Base-by-base conservation (phyloP, 2,113 vertebrate species). In the Corythornis vintsioides region DNA sequence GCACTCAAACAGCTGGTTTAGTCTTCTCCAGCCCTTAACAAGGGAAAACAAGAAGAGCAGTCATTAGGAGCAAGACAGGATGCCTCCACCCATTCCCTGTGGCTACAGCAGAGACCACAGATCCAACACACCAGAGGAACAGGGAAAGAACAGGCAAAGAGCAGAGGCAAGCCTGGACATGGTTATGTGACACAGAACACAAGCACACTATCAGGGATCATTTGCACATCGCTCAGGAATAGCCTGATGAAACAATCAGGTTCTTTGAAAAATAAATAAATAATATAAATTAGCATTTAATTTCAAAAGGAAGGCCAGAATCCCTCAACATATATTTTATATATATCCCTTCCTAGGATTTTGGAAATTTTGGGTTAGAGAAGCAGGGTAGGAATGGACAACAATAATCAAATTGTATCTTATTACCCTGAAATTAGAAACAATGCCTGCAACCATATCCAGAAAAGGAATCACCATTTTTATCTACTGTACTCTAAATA, bases 21-120 rank as follows among this genome's bases (percentile, higher is more conserved):
- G 2, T 4, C 52, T 33, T 15, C 56, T 76, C 17, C 74, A 80
- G 64, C 25, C 52, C 59, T 33, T 43, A 38, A 74, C 64, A 38
- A 25, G 13, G 22, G 7, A 88, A 91, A 92, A 92, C 33, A 83
- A 85, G 78, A 91, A 73, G 63, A 94, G 45, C 10, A 15, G 75
- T 24, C 91, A 95, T 95, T 95, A 88, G 31, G 63, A 82, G 59
- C 61, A 89, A 72, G 67, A 26, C 56, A 22, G 33, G 28, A 72
- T 77, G 90, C 64, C 93, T 89, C 93, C 91, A 4, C 92, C 95
- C 93, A 83, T 29, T 59, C 60, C 52, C 81, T 69, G 63, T 43
- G 92, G 92, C 79, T 85, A 29, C 24, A n/a, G 67, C 67, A 73
- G 50, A 59, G 8, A 77, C 79, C 88, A 70, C 75, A 95, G 56